A percentile compares a stretch with the other conserved stretches of the same genome.
Conservation (phyloP, 2,888 invertebrate species). For the Lochmaea capreae region DNA sequence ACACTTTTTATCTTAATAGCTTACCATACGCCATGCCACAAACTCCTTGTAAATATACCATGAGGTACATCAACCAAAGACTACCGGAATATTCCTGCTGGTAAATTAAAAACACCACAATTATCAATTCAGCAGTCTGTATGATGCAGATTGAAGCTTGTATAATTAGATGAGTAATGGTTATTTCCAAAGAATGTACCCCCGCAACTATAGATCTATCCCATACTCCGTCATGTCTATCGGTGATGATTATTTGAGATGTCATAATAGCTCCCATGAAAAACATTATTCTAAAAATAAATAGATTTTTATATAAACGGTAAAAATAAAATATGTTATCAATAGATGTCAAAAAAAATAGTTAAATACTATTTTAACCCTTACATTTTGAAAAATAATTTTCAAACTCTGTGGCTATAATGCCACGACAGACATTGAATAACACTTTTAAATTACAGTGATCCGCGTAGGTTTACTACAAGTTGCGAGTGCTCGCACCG, state of each 20-base stretch:
- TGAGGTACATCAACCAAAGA: slow-evolving; percentile 70
- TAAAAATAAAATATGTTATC: too few relatives aligned
- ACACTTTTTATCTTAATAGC: background rate
- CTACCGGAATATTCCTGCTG: slow-evolving; percentile 74
- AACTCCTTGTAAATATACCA: slow-evolving; percentile 80
- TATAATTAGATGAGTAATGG: slow-evolving; percentile 82
- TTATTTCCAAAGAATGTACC: slow-evolving; percentile 82
- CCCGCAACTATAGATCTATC: slow-evolving; percentile 89
- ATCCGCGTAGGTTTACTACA: too few relatives aligned
- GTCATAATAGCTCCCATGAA: slow-evolving; percentile 88
- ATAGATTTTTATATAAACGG: too few relatives aligned
- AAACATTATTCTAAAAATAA: slow-evolving; percentile 77
- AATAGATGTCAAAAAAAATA: too few relatives aligned
- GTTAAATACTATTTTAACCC: too few relatives aligned
- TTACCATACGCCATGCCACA: slow-evolving; percentile 87
- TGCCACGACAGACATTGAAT: too few relatives aligned
- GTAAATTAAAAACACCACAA: slow-evolving; percentile 73
- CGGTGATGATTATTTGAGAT: slow-evolving; percentile 83
- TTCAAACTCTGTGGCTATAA: too few relatives aligned
- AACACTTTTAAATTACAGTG: too few relatives aligned
- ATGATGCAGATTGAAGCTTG: slow-evolving; percentile 74
- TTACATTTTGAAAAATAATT: too few relatives aligned
- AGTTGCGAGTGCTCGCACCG: too few relatives aligned
- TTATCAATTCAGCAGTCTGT: slow-evolving; percentile 74
- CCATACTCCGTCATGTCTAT: slow-evolving; percentile 84